Base-by-base conservation (phyloP, 1,140 invertebrate species). In the Temnothorax curvispinosus region DNA sequence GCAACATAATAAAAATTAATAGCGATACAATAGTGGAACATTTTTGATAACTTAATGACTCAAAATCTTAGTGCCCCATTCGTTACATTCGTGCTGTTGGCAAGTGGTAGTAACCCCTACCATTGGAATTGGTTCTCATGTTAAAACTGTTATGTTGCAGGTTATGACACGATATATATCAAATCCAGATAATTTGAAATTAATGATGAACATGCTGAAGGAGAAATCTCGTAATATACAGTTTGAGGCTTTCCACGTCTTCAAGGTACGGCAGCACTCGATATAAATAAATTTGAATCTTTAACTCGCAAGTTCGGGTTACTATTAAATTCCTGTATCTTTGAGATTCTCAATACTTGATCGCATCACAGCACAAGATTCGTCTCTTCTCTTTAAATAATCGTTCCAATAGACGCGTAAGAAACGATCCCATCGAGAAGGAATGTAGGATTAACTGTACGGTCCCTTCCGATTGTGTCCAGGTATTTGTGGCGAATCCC, bases 131-230 rank as follows among this genome's bases (percentile, higher is more conserved):
- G 3, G 13, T 81, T 50, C 47, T 69, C 1, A 21, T 32, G 3
- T 50, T 21, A 47, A 44, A 44, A 64, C 60, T 67, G 87, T 94
- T 96, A 71, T 62, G 87, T 94, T 96, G 72, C 88, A 97, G 97
- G 98, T 99, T 74, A 99, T 99, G 99, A 99, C 99, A 69, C 97
- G 98, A 91, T 99, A 99, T 96, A 99, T 99, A 96, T 99, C 99
- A 88, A 99, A 99, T 96, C 99, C 99, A 15, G 99, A 99, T 94
- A 99, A 99, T 96, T 96, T 99, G 67, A 99, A 99, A 95, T 96
- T 99, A 85, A 99, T 99, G 99, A 99, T 99, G 99, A 99, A 99
- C 95, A 99, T 99, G 99, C 96, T 99, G 89, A 99, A 99, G 96
- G 99, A 99, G 95, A 99, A 99, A 95, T 99, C 99, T 92, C 97